Evolutionary conservation across 2,797 vertebrate species (phyloP).

Genomic region (Catostomus latipinnis): DNA sequence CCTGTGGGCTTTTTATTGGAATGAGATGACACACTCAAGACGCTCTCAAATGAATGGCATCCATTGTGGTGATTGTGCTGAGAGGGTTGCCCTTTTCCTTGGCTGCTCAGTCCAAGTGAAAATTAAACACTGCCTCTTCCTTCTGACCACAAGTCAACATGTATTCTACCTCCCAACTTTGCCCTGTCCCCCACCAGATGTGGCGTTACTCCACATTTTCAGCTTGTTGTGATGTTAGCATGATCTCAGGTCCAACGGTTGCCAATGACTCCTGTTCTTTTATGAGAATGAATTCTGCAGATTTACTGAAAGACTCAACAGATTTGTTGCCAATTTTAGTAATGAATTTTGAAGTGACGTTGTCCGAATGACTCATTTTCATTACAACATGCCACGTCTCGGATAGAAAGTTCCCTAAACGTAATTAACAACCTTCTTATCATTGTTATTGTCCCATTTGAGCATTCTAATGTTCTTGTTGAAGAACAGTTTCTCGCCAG

Average conservation of each 20-base stretch:
- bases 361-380: constrained; percentile 14
- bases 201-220: constrained; percentile 9
- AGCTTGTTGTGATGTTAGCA: background rate
- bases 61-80: constrained; percentile 67
- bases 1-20: constrained; percentile 68
- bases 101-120: constrained; percentile 36
- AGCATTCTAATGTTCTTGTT: constrained; percentile 39
- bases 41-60: constrained; percentile 69
- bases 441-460: constrained; percentile 46
- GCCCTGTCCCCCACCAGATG: background rate
- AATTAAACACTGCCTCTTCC: background rate
- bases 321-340: background rate
- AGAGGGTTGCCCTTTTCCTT: constrained; percentile 65
- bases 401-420: constrained; percentile 27
- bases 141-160: background rate
- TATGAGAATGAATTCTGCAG: background rate
- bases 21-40: constrained; percentile 69
- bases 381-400: constrained; percentile 19
- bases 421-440: constrained; percentile 53
- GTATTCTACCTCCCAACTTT: background rate
- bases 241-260: background rate
- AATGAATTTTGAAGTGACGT: background rate
- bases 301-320: constrained; percentile 20
- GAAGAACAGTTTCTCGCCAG: constrained; percentile 28
- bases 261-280: background rate